Evolutionary conservation across 2,113 vertebrate genomes (phyloP).

Genomic region (Castor canadensis): DNA sequence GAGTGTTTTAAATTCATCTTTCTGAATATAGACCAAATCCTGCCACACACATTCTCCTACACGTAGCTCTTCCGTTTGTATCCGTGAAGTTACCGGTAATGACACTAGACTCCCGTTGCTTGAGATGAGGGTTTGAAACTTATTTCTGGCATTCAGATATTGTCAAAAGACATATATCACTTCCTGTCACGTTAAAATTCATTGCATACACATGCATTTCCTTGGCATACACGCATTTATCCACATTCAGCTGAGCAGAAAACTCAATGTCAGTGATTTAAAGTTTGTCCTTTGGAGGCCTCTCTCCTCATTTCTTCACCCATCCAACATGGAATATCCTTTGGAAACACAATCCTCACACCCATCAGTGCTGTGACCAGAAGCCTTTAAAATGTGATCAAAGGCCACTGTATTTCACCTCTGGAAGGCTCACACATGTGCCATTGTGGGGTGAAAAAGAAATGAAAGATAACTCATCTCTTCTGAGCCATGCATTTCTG

Average conservation of each 20-base stretch:
- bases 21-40: background rate
- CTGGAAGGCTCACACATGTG: background rate
- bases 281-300: constrained; percentile 68
- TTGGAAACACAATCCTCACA: background rate
- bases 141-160: constrained; percentile 15
- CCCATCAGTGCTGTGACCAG: background rate
- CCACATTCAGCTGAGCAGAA: constrained; percentile 76
- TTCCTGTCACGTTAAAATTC: constrained; percentile 78
- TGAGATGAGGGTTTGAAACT: background rate
- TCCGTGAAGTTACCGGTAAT: background rate
- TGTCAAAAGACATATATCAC: constrained; percentile 16
- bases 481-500: background rate
- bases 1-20: constrained; percentile 39
- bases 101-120: background rate
- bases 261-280: constrained; percentile 72
- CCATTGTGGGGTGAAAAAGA: background rate
- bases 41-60: background rate
- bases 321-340: background rate
- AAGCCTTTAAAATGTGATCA: background rate
- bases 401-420: background rate
- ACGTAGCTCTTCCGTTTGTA: background rate
- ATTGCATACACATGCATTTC: constrained; percentile 79
- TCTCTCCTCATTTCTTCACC: background rate
- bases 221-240: constrained; percentile 78
- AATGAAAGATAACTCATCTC: background rate